Percentiles rank a stretch among this genome's conserved stretches.
These are phyloP conservation scores for Anniella stebbinsi DNA, from an alignment of 2,797 vertebrate species.

Conservation along the genomic window DNA sequence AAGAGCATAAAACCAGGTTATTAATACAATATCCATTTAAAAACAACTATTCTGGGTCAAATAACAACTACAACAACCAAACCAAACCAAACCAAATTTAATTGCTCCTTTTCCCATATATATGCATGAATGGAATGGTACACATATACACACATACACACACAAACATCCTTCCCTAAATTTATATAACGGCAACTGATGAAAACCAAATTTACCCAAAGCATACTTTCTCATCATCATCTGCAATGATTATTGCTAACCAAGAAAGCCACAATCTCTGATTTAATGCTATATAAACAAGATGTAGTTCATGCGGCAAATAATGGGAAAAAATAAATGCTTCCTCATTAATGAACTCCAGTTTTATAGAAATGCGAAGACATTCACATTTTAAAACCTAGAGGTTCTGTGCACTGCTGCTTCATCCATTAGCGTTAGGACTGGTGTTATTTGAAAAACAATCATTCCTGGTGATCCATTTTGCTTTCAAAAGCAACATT, in stretches of 20 bases:
- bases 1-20: no score
- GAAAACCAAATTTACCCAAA: conserved; percentile 48
- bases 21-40: no score
- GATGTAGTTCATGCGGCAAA: conserved; percentile 41
- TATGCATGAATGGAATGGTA: conserved; percentile 41
- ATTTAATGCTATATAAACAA: conserved; percentile 48
- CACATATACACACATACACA: no score
- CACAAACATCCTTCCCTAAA: conserved; percentile 29
- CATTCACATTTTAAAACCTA: background rate
- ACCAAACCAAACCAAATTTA: no score
- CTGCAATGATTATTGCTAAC: conserved; percentile 40
- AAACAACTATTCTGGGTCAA: no score
- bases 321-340: conserved; percentile 42
- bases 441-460: conserved; percentile 29
- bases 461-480: conserved; percentile 14
- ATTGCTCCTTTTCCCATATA: no score
- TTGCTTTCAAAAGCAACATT: conserved; percentile 33
- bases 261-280: conserved; percentile 17
- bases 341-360: conserved; percentile 41
- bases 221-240: conserved; percentile 41
- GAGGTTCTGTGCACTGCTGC: background rate
- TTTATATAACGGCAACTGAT: conserved; percentile 60
- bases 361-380: conserved; percentile 1
- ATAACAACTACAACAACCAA: no score
- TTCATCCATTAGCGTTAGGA: conserved; percentile 21